Evolutionary conservation across 2,113 vertebrate species (phyloP), one percentile per base, ranked within the genome.

Genomic region (Pampusana beccarii): DNA sequence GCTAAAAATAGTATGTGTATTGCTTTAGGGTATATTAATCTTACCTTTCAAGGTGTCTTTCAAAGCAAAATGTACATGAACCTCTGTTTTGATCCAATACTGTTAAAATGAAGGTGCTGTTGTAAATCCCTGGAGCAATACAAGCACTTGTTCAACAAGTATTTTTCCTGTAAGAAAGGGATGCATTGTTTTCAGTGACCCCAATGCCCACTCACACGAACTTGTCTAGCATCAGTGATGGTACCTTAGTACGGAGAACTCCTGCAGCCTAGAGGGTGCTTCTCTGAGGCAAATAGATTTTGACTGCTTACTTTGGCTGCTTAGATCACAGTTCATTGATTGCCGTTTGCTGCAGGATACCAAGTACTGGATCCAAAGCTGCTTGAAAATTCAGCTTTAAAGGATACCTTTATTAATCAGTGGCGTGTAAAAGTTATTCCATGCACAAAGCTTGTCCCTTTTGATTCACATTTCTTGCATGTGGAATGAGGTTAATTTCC

Each of bases 271-370:
- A 50, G 54, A 54, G 87, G 87, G 80, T 87, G 80, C 90, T 96
- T 95, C 80, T 89, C 83, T 97, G 96, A 97, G 74, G 73, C 79
- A 97, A 95, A 97, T 94, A 94, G 87, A 94, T 96, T 97, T 88
- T 97, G 92, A 97, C 83, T 90, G 46, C 93, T 97, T 97, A 91
- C 94, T 97, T 96, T 92, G 90, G 60, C 89, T 94, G 66, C 69
- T 97, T 93, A 97, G 94, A 81, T 94, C 87, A 96, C 88, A 96
- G 61, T 83, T 97, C 96, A 91, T 97, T 92, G 95, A 94, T 96
- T 90, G 60, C 90, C 8, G 17, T 92, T 97, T 95, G 93, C 91
- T 97, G 64, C 90, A 84, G 94, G 87, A 81, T 80, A 92, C 51
- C 2, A n/a, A 87, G 26, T 67, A 51, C 84, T 71, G 80, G 36